Evolutionary conservation across 2,888 invertebrate genomes (phyloP).

Genomic region (Cryptus viduatorius): DNA sequence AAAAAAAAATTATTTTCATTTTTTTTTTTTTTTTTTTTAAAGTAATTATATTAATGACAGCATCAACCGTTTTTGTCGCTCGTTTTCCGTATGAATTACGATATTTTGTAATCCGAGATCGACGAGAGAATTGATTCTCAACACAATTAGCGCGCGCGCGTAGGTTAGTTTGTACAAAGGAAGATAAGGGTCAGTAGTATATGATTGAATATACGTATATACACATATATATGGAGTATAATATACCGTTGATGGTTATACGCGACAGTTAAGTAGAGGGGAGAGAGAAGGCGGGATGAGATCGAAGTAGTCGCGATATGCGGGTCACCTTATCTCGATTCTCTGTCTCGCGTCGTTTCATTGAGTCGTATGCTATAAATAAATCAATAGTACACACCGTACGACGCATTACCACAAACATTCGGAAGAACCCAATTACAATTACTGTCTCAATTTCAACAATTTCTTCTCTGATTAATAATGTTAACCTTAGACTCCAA

Average conservation of each 20-base stretch:
- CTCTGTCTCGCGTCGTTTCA: constrained; percentile 19
- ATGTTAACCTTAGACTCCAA: neutral
- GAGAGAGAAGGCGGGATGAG: neutral
- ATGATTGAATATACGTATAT: neutral
- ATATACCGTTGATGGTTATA: constrained; percentile 8
- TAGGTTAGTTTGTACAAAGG: neutral
- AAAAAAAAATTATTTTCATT: neutral
- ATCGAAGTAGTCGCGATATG: constrained; percentile 36
- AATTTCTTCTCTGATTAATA: neutral
- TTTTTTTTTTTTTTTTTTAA: neutral
- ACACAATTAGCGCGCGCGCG: constrained; percentile 9
- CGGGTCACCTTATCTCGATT: constrained; percentile 46
- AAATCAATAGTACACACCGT: neutral
- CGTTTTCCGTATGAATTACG: neutral
- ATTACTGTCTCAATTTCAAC: neutral
- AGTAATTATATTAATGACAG: neutral
- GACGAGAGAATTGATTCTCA: neutral
- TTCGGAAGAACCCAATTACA: neutral
- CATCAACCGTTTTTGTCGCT: neutral
- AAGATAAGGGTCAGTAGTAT: neutral
- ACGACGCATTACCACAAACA: neutral
- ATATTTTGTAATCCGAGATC: constrained; percentile 3
- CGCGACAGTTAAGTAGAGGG: neutral
- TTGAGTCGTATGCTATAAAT: constrained; percentile 19
- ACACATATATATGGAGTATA: neutral